Conservation (phyloP, 2,888 invertebrate species). For the Caenorhabditis sp. region DNA sequence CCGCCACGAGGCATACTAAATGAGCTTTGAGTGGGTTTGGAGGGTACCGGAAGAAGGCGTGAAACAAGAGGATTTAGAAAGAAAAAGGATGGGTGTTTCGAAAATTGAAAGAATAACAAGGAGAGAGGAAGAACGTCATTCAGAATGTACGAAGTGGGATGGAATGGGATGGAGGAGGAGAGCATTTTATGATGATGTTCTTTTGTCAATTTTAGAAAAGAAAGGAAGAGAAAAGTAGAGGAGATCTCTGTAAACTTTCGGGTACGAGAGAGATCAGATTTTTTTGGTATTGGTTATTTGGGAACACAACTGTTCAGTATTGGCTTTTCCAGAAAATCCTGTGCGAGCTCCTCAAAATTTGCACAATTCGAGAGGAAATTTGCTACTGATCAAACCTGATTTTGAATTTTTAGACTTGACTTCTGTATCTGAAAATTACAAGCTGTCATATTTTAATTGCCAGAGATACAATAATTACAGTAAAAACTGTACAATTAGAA, state of each 20-base stretch:
- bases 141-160: not conserved
- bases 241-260: not conserved
- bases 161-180: not conserved
- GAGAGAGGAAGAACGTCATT: not conserved
- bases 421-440: no score
- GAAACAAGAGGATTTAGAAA: slow-evolving; percentile 35
- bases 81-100: not conserved
- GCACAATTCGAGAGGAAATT: no score
- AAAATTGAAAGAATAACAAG: not conserved
- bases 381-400: no score
- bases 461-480: no score
- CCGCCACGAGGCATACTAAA: slow-evolving; percentile 18
- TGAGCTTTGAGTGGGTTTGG: slow-evolving; percentile 10
- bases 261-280: no score
- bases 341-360: no score
- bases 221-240: not conserved
- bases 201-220: not conserved
- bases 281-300: no score
- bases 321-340: no score
- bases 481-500: no score
- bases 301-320: no score
- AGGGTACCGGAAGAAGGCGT: not conserved
- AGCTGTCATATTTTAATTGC: no score
- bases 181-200: slow-evolving; percentile 21
- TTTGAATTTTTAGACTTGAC: no score